Evolutionary conservation across 2,797 vertebrate genomes (phyloP), one percentile per base, ranked within the genome.

Genomic region (Rhadinocentrus ornatus): DNA sequence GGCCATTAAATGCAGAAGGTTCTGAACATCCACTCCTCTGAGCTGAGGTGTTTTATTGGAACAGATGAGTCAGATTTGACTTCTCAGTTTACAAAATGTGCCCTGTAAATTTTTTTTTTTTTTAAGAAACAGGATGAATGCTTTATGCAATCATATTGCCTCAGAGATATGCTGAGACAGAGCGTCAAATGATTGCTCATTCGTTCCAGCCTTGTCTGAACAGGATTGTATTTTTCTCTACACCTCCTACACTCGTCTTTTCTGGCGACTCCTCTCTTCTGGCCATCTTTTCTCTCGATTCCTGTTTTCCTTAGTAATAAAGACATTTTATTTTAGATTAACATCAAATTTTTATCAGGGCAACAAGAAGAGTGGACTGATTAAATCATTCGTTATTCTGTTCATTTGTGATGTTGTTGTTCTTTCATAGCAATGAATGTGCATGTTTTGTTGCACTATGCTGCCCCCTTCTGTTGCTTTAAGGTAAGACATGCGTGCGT

Each of bases 391-490:
- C 7, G 20, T 18, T 29, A 18, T 54, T 44, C 8, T 65, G 24
- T 35, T 2, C 5, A 54, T 62, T 37, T 29, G 6, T 53, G 52
- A 52, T 13, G 22, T 26, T 12, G 11, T 15, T 6, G 26, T 16
- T 53, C 52, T 15, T 13, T 27, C 24, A 6, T 53, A 16, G 39
- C 39, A 41, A 41, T 15, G 1, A 41, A 41, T 20, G 41, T 44
- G 6, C 6, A 9, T 44, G 41, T 44, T 20, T 20, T 34, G 32
- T 34, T 86, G 58, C 76, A 53, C 11, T 81, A 22, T 84, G 81
- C 80, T 74, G 79, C 88, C 85, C 73, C 66, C 90, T 63, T 18
- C 57, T 88, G 89, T 64, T 65, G 4, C 1, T 46, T 41, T 63
- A 6, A 60, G 24, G 80, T 66, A 61, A 15, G 4, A 62, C 62